Base-by-base conservation (phyloP, 1,140 invertebrate species). In the Fopius arisanus region DNA sequence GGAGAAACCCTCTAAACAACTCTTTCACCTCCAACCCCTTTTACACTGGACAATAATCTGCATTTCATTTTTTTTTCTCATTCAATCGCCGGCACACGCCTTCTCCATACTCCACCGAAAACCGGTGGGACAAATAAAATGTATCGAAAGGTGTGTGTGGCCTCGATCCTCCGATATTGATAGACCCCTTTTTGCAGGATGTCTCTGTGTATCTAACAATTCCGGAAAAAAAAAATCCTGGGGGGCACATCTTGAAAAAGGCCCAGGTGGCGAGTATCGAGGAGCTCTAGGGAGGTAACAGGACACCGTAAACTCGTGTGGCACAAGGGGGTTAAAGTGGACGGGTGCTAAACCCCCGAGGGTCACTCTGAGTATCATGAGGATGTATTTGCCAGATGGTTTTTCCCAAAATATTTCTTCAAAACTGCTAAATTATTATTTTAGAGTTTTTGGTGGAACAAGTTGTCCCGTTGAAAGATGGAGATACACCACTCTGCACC, bases 101-200 rank as follows among this genome's bases (percentile, higher is more conserved):
- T 68, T 68, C 14, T 51, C 26, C 19, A 68, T 68, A 16, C 4
- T 48, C 19, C 23, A n/a, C 40, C 37, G 3, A 23, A 41, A 40
- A 48, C 37, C 23, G 16, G 43, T 19, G 43, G 43, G 16, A 48
- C 67, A 31, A 68, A 43, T 21, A 43, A 67, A 59, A 59, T 26
- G 54, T 59, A 59, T 59, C 23, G 54, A 59, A 59, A 59, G 19
- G 21, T 41, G 16, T 26, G 66, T 41, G 31, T 21, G 41, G 16
- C n/a, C 16, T 41, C 37, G 66, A 67, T 67, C 21, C 16, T 70
- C 37, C 28, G 48, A 26, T 23, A 66, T 72, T 63, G 70, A 72
- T 72, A 63, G 54, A 71, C 70, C 63, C 70, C 70, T 66, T 72
- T 72, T 72, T 48, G 37, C 62, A 72, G 23, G 37, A 66, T 19